Percentiles rank a stretch among this genome's conserved stretches.
These are phyloP conservation scores for Chlorodrepanis virens DNA, from an alignment of 2,113 vertebrate species.

Conservation along the genomic window DNA sequence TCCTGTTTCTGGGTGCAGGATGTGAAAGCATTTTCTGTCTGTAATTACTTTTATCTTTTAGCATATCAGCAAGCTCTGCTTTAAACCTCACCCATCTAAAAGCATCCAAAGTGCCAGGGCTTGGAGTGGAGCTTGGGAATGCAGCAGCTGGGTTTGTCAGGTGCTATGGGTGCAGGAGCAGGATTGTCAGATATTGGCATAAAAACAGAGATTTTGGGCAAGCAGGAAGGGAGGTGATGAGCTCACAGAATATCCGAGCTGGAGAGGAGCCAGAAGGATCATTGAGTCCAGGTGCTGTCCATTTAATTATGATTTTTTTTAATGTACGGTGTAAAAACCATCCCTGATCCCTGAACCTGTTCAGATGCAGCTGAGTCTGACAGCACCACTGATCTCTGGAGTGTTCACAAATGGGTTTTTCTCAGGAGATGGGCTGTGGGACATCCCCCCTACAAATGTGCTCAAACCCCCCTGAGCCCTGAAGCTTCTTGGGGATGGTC, in stretches of 20 bases:
- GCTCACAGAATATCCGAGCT: neutral
- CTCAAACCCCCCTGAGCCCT: neutral
- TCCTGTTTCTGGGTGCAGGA: neutral
- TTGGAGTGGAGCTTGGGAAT: neutral
- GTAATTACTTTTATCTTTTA: neutral
- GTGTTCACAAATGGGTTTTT: neutral
- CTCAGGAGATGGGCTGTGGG: neutral
- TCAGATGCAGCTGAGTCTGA: neutral
- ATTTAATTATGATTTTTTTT: neutral
- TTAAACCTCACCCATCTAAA: neutral
- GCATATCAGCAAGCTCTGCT: neutral
- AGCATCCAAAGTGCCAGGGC: neutral
- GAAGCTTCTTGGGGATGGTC: fast-evolving
- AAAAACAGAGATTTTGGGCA: neutral
- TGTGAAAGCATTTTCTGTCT: neutral
- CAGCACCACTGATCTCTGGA: neutral
- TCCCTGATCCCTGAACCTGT: neutral
- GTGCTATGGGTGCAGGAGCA: neutral
- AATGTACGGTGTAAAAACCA: neutral
- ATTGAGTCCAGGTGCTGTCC: neutral
- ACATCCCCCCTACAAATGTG: neutral
- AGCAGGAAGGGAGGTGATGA: neutral
- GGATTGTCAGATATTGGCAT: neutral
- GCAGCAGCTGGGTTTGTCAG: neutral
- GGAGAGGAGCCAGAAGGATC: neutral